These are phyloP conservation scores for Euproctis similis DNA, from an alignment of 2,888 invertebrate species.

Conservation along the genomic window DNA sequence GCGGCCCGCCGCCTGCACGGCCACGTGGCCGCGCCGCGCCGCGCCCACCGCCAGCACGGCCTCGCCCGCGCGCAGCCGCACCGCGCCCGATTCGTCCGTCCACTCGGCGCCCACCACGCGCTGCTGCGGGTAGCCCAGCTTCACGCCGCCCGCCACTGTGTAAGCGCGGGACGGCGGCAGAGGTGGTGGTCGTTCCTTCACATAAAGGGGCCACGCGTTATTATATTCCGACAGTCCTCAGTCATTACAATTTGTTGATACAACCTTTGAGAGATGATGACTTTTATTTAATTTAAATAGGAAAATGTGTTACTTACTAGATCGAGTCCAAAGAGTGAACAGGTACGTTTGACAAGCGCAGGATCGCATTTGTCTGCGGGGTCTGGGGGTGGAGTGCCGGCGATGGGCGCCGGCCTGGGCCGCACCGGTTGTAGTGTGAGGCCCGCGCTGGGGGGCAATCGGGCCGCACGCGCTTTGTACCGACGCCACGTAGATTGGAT, in stretches of 20 bases:
- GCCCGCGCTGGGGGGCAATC: constrained; percentile 12
- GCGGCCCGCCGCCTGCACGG: constrained; percentile 80
- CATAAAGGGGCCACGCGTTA: background rate
- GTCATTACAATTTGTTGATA: too few relatives aligned
- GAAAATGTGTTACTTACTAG: constrained; percentile 72
- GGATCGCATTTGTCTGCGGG: constrained; percentile 90
- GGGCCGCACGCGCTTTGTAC: constrained; percentile 76
- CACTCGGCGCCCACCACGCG: constrained; percentile 93
- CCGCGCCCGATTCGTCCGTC: constrained; percentile 68
- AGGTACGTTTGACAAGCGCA: constrained; percentile 92
- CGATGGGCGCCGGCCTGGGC: constrained; percentile 91
- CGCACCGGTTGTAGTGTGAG: constrained; percentile 55
- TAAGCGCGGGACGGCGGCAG: constrained; percentile 93
- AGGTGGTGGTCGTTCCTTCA: constrained; percentile 91
- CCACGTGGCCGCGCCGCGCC: constrained; percentile 89
- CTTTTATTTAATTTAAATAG: too few relatives aligned
- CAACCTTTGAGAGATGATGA: too few relatives aligned
- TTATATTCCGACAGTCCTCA: too few relatives aligned
- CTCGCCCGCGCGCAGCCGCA: constrained; percentile 84
- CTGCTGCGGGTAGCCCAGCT: constrained; percentile 94
- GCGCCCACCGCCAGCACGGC: constrained; percentile 91
- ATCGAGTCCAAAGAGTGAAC: constrained; percentile 92
- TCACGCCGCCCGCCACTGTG: constrained; percentile 92
- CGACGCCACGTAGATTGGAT: constrained; percentile 92
- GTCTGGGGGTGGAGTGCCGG: constrained; percentile 92